Conservation (phyloP, 2,888 invertebrate species). For the Branchellion lobata region DNA sequence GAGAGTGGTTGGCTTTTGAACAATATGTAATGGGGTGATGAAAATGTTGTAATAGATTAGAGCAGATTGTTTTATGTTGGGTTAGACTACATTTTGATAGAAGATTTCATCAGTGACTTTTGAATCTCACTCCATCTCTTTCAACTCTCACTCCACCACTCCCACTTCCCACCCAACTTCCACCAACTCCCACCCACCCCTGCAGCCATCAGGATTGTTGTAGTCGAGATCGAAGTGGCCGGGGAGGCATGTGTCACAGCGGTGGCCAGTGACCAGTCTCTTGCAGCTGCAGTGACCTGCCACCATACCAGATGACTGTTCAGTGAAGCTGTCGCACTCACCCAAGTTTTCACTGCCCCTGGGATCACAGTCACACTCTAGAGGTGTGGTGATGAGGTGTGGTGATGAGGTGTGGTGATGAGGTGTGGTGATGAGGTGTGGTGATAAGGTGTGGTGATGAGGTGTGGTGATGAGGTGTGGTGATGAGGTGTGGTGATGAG, state of each 20-base stretch:
- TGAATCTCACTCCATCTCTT: too few relatives aligned
- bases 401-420: too few relatives aligned
- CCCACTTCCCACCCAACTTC: slow-evolving; percentile 43
- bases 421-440: too few relatives aligned
- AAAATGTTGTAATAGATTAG: not conserved
- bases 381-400: too few relatives aligned
- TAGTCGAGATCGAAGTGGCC: slow-evolving; percentile 79
- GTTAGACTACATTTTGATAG: too few relatives aligned
- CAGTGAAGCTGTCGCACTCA: slow-evolving; percentile 88
- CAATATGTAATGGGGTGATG: not conserved
- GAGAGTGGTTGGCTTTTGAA: not conserved
- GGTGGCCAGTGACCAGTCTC: slow-evolving; percentile 82
- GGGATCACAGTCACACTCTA: slow-evolving; percentile 59
- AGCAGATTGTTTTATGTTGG: too few relatives aligned
- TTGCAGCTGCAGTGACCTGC: slow-evolving; percentile 76
- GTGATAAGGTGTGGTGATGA: too few relatives aligned
- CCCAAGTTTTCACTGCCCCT: slow-evolving; percentile 70
- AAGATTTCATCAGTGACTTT: not conserved
- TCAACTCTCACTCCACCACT: too few relatives aligned
- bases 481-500: too few relatives aligned
- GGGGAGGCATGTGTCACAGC: slow-evolving; percentile 91
- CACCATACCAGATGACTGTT: slow-evolving; percentile 67
- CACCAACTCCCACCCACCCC: slow-evolving; percentile 47
- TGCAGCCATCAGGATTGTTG: slow-evolving; percentile 78
- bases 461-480: too few relatives aligned